Percentiles rank a stretch among this genome's conserved stretches.
These are phyloP conservation scores for Halocynthia aurantium DNA, from an alignment of 23 tunicate genomes.

Conservation along the genomic window DNA sequence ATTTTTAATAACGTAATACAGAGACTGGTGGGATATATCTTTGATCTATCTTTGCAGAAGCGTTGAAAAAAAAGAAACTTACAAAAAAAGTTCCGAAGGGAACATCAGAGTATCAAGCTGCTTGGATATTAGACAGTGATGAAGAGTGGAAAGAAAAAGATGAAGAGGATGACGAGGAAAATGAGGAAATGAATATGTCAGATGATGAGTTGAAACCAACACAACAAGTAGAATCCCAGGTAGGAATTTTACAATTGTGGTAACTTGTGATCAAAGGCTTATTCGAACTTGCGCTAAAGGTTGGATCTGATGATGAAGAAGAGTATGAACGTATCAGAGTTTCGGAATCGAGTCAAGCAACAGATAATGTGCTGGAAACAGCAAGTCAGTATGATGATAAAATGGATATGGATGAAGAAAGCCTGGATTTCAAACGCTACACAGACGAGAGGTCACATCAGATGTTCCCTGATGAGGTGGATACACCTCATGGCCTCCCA, in stretches of 20 bases:
- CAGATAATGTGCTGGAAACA: conserved; percentile 26
- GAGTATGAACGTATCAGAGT: conserved; percentile 19
- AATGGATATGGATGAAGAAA: conserved; percentile 43
- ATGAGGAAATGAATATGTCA: not conserved
- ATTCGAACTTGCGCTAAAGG: not conserved
- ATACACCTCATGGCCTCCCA: conserved; percentile 66
- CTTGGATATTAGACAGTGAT: conserved; percentile 86
- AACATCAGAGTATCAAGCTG: conserved; percentile 86
- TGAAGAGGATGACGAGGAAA: conserved; percentile 26
- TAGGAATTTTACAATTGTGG: conserved; percentile 1
- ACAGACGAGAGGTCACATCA: conserved; percentile 62
- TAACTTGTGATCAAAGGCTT: not conserved
- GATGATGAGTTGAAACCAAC: conserved; percentile 7
- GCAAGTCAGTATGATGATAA: conserved; percentile 45
- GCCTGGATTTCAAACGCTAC: conserved; percentile 29
- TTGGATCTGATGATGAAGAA: not conserved
- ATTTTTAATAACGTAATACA: not conserved
- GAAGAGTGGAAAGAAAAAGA: conserved; percentile 64
- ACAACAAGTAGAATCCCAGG: conserved; percentile 15
- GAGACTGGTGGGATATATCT: not conserved
- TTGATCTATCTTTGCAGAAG: not conserved
- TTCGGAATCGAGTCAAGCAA: conserved; percentile 10
- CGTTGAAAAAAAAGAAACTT: conserved; percentile 13
- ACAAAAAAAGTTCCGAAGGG: conserved; percentile 71
- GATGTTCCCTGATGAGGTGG: conserved; percentile 94